Conservation (phyloP, 2,888 invertebrate genomes). For the Ectobius pallidus region DNA sequence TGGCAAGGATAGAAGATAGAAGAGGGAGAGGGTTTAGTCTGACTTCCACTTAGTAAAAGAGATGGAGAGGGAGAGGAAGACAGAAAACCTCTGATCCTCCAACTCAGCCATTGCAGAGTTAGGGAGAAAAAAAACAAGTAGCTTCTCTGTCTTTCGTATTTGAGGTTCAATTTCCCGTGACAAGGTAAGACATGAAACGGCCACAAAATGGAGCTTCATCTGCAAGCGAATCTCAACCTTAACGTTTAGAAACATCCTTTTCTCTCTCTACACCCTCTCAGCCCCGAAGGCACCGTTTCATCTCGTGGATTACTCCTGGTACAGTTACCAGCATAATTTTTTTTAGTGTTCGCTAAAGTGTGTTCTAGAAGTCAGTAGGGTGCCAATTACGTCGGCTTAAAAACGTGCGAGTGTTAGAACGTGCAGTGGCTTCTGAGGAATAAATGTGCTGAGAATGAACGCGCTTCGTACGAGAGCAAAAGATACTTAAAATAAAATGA, state of each 20-base stretch:
- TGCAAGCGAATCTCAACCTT: constrained; percentile 38
- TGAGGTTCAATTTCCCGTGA: constrained; percentile 40
- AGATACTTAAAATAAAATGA: no score
- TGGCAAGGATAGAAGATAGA: not conserved
- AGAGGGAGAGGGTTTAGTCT: not conserved
- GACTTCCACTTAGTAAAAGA: constrained; percentile 14
- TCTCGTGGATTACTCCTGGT: constrained; percentile 35
- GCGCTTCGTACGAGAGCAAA: no score
- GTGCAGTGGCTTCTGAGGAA: not conserved
- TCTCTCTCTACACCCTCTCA: not conserved
- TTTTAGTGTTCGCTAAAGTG: constrained; percentile 19
- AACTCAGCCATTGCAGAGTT: not conserved
- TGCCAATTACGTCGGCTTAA: constrained; percentile 20
- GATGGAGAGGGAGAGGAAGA: not conserved
- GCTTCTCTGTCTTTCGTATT: constrained; percentile 12
- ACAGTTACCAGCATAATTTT: constrained; percentile 20
- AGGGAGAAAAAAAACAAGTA: not conserved
- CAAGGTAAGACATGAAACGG: constrained; percentile 33
- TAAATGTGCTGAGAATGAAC: constrained; percentile 3
- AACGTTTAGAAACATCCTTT: constrained; percentile 28
- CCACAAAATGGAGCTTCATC: constrained; percentile 33
- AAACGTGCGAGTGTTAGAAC: not conserved
- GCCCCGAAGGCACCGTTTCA: constrained; percentile 34
- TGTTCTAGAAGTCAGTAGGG: constrained; percentile 20
- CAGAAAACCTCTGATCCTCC: not conserved